Evolutionary conservation across 2,888 invertebrate species (phyloP).

Genomic region (Rotaria magnacalcarata): DNA sequence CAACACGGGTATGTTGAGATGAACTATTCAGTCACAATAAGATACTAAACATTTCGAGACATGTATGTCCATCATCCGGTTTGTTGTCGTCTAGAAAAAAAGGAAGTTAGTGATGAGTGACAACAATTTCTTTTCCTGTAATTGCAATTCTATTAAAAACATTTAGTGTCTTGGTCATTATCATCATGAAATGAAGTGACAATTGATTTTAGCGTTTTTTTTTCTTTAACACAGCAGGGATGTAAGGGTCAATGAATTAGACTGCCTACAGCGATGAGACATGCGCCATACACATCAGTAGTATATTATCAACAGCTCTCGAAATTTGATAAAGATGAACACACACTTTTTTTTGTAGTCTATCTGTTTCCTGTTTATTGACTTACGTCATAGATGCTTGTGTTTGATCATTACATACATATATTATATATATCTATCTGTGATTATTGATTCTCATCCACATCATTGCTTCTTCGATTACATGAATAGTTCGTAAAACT

Average conservation of each 20-base stretch:
- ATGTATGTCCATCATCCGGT: neutral
- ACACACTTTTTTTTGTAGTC: neutral
- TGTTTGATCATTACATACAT: neutral
- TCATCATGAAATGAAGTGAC: constrained; percentile 29
- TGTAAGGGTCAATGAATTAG: constrained; percentile 9
- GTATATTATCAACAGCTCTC: constrained; percentile 21
- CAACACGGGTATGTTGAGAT: neutral
- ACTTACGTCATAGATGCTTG: constrained; percentile 7
- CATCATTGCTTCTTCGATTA: neutral
- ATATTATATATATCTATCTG: neutral
- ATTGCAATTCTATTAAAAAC: neutral
- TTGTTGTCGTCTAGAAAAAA: neutral
- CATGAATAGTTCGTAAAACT: neutral
- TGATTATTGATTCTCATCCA: neutral
- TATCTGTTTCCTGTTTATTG: neutral
- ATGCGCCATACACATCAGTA: neutral
- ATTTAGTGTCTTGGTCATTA: constrained; percentile 7
- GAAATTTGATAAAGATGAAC: neutral
- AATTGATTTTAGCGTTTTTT: neutral
- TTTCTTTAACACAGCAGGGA: neutral
- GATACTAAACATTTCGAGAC: neutral
- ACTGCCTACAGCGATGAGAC: constrained; percentile 26
- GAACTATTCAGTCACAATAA: constrained; percentile 7
- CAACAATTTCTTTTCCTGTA: neutral
- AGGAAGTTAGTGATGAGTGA: neutral